Evolutionary conservation across 2,113 vertebrate species (phyloP).

Genomic region (Hystrix brachyura): DNA sequence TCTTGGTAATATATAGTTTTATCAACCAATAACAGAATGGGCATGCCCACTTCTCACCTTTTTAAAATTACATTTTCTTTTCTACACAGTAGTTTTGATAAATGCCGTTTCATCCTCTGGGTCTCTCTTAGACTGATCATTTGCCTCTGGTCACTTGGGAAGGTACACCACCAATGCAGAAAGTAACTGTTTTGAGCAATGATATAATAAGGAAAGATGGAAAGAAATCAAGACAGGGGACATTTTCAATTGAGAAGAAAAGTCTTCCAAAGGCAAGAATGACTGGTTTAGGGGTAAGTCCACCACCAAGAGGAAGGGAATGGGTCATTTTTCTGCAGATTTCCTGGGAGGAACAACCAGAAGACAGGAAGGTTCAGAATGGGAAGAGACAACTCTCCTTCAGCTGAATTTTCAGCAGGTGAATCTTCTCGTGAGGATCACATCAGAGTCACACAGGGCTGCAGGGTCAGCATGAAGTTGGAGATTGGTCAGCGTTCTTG

Average conservation of each 20-base stretch:
- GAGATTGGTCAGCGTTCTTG: not conserved
- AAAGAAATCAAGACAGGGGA: not conserved
- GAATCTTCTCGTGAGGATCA: not conserved
- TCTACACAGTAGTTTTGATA: not conserved
- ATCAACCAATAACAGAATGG: not conserved
- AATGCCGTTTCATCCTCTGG: not conserved
- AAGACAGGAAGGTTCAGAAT: not conserved
- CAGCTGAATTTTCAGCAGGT: not conserved
- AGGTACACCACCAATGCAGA: not conserved
- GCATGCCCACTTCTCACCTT: not conserved
- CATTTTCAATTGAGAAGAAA: slow-evolving; percentile 14
- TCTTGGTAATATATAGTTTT: slow-evolving; percentile 43
- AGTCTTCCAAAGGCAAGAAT: not conserved
- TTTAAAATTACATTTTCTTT: slow-evolving; percentile 36
- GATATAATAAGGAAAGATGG: slow-evolving; percentile 3
- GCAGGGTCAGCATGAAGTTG: not conserved
- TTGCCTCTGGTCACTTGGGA: not conserved
- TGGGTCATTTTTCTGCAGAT: not conserved
- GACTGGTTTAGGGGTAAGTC: not conserved
- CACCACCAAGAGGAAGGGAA: too few species aligned
- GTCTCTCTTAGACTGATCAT: not conserved
- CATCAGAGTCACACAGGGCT: not conserved
- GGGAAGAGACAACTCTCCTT: not conserved
- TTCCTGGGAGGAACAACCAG: not conserved
- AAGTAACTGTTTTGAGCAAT: not conserved